Base-by-base conservation (phyloP, 2,113 vertebrate species). In the Halichoeres trimaculatus region DNA sequence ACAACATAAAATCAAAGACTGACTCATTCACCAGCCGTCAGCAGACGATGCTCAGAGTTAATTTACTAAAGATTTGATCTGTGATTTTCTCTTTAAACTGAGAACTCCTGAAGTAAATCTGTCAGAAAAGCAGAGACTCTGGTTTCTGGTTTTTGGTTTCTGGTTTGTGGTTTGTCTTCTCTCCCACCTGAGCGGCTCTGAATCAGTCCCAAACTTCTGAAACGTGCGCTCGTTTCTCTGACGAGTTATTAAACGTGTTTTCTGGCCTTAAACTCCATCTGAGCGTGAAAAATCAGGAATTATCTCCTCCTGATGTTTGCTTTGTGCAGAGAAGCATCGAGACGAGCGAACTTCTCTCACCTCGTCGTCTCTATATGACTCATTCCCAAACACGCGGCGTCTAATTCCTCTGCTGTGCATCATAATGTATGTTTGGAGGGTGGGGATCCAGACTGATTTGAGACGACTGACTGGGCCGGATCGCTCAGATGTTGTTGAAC, bases 391-490 rank as follows among this genome's bases (percentile, higher is more conserved):
- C 16, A 12, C 60, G 16, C 23, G 23, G 4, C 10, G 1, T 50
- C 61, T 56, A 20, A 50, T 13, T 52, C 52, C 10, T 19, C 45
- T 63, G 23, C 16, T 36, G 54, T 53, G 38, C 7, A n/a, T 55
- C 45, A 7, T 22, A 47, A 34, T n/a, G 59, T n/a, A 34, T 23
- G 23, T 34, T 30, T 30, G 30, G 30, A 30, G 30, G 6, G 6
- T 6, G 30, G 48, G 45, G 70, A 22, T 80, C 78, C 13, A 16
- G 51, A 57, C 52, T 57, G 57, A 76, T 72, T 67, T 14, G 40
- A 54, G 30, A 65, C 10, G 3, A 26, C 24, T 70, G 59, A 62
- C 51, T 62, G 48, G 56, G 12, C 23, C 1, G 70, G 13, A 35
- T 1, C 4, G 48, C 9, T 54, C 40, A 55, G 35, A 12, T 1